These are phyloP conservation scores for Thymallus thymallus DNA, from an alignment of 2,113 vertebrate species.

Conservation along the genomic window DNA sequence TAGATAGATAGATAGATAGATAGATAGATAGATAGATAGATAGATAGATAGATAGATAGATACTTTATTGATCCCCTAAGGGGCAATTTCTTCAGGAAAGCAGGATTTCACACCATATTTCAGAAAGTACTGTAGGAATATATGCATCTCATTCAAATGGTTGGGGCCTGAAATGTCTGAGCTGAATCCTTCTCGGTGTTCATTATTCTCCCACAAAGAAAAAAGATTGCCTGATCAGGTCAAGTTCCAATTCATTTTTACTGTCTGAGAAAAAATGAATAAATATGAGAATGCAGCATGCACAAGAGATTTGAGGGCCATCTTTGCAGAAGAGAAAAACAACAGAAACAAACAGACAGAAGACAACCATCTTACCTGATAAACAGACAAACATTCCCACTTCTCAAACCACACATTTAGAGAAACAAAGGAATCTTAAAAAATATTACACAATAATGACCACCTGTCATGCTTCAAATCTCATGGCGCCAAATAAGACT, in stretches of 20 bases:
- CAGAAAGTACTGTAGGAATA: too few species aligned
- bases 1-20: too few species aligned
- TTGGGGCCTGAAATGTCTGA: neutral
- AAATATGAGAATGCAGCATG: constrained; percentile 43
- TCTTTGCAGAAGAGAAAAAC: neutral
- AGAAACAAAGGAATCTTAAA: too few species aligned
- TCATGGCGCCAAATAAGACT: too few species aligned
- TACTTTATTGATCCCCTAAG: too few species aligned
- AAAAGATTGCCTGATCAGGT: constrained; percentile 20
- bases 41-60: too few species aligned
- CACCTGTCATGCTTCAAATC: too few species aligned
- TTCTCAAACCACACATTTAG: neutral
- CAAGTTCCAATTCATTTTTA: constrained; percentile 51
- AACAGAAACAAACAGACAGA: neutral
- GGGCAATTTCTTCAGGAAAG: too few species aligned
- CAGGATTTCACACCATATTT: too few species aligned
- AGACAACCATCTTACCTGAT: neutral
- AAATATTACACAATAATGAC: too few species aligned
- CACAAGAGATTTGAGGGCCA: constrained; percentile 11
- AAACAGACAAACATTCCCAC: neutral
- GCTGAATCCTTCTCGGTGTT: constrained; percentile 6
- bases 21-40: too few species aligned
- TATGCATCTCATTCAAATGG: too few species aligned
- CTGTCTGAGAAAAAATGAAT: constrained; percentile 47
- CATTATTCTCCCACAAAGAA: constrained; percentile 57